A percentile compares a stretch with the other conserved stretches of the same genome.
Conservation (phyloP, 2,113 vertebrate genomes). For the Aleadryas rufinucha region DNA sequence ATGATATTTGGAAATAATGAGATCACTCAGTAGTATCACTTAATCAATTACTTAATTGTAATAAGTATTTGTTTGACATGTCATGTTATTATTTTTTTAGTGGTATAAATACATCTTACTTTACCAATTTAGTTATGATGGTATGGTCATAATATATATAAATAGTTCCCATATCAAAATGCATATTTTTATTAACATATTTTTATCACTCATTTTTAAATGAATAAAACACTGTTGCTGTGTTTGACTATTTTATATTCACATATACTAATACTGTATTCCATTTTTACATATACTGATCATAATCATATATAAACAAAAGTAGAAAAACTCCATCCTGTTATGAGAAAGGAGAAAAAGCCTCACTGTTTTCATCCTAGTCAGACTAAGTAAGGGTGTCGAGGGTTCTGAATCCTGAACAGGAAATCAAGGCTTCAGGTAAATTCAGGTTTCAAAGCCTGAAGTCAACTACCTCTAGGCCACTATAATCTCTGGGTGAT, state of each 20-base stretch:
- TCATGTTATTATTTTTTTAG: neutral
- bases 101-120: neutral
- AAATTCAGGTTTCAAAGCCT: neutral
- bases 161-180: neutral
- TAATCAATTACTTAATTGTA: neutral
- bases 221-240: neutral
- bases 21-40: neutral
- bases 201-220: neutral
- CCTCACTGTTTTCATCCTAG: neutral
- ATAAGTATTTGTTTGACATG: neutral
- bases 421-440: neutral
- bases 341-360: neutral
- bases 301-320: neutral
- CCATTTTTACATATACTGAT: neutral
- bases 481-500: neutral
- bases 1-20: neutral
- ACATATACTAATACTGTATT: neutral
- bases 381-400: neutral
- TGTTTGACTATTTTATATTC: neutral
- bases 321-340: neutral
- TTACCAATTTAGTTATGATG: neutral
- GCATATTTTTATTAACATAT: neutral
- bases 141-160: neutral
- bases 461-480: neutral
- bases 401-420: neutral